A percentile compares a stretch with the other conserved stretches of the same genome.
Evolutionary conservation across 2,113 vertebrate species (phyloP).

Genomic region (Geothlypis trichas): DNA sequence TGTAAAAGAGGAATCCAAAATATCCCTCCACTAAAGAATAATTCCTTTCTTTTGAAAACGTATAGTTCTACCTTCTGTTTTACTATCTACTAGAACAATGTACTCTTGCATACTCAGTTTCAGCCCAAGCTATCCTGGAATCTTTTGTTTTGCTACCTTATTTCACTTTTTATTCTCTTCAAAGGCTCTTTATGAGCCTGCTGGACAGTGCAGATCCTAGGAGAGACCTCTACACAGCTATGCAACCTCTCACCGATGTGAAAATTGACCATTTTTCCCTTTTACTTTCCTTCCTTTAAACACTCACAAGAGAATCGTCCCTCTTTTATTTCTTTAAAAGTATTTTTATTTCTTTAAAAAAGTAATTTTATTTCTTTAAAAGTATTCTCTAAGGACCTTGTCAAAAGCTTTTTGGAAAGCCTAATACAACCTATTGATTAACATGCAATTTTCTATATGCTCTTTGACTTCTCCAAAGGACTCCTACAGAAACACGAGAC

Average conservation of each 20-base stretch:
- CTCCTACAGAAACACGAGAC: fast-evolving
- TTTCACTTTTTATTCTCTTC: not conserved
- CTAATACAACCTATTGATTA: not conserved
- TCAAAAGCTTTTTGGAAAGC: conserved; percentile 12
- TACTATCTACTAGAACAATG: not conserved
- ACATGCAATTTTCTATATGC: not conserved
- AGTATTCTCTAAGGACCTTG: not conserved
- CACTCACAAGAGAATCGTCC: not conserved
- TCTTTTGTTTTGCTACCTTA: not conserved
- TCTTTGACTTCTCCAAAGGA: not conserved
- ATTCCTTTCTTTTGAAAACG: not conserved
- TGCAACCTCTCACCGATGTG: not conserved
- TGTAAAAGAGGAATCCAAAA: not conserved
- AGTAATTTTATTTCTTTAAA: no score
- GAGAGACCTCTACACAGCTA: not conserved
- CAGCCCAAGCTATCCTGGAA: not conserved
- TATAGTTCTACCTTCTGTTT: not conserved
- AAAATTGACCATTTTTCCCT: not conserved
- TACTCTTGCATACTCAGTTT: not conserved
- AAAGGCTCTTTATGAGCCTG: not conserved
- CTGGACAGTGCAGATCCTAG: not conserved
- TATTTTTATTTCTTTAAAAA: no score
- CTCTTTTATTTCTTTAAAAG: no score
- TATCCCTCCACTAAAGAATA: not conserved
- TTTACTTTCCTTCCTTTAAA: not conserved